Conservation (phyloP, 2,888 invertebrate genomes). For the Nasonovia ribisnigri region DNA sequence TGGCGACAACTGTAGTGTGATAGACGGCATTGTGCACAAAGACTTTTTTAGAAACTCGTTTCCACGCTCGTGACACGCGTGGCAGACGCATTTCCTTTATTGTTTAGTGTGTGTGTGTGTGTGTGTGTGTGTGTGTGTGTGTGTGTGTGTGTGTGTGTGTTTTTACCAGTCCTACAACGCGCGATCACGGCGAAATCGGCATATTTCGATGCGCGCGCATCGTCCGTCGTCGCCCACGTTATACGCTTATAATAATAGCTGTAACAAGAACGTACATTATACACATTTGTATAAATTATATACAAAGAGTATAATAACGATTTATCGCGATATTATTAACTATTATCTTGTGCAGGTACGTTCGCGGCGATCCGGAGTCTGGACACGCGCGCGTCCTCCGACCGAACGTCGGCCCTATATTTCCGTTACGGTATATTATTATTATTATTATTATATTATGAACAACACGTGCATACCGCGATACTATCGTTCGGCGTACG, state of each 20-base stretch:
- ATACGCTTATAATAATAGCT: not conserved
- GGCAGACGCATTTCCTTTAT: slow-evolving; percentile 26
- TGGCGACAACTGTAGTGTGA: slow-evolving; percentile 3
- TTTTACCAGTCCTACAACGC: not conserved
- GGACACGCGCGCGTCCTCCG: not conserved
- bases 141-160: not conserved
- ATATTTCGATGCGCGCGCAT: not conserved
- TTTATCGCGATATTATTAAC: not conserved
- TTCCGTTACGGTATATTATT: not conserved
- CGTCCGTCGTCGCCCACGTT: not conserved
- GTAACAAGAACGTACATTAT: not conserved
- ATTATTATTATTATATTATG: not conserved
- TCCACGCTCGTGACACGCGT: slow-evolving; percentile 53
- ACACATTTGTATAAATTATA: not conserved
- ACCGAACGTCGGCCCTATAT: not conserved
- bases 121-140: not conserved
- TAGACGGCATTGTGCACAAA: slow-evolving; percentile 18
- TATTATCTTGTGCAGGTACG: not conserved
- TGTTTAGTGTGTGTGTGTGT: not conserved
- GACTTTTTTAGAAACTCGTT: slow-evolving; percentile 59
- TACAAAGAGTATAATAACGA: not conserved
- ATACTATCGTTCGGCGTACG: not conserved
- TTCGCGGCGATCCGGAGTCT: not conserved
- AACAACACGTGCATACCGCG: not conserved
- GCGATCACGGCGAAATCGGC: slow-evolving; percentile 37